Evolutionary conservation across 92 coral and sea anemone genomes (phyloP), one percentile per base, ranked within the genome.

Genomic region (Phymanthus crucifer): DNA sequence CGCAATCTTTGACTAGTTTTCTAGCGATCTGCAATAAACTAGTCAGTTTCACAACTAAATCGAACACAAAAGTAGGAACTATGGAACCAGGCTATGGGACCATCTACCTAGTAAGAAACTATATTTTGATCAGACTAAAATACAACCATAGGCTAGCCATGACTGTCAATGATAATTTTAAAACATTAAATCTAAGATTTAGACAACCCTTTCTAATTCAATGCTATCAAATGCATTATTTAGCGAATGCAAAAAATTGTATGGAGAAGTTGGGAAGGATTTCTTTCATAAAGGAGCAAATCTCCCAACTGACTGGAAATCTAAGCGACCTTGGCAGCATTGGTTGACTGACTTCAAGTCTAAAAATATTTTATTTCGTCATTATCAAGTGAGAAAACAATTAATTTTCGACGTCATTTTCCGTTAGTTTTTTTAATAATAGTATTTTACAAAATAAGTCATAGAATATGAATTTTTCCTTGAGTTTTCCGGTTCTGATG

Each of bases 291-390:
- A n/a, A n/a, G 12, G 19, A 24, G 8, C 32, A 27, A 61, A 61
- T 61, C 68, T 61, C 68, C 68, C 33, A 61, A 61, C 68, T 61
- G 66, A 4, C 29, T 24, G 66, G 33, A 61, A 61, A 61, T 10
- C 64, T 26, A 61, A 61, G 10, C 68, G 68, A 61, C 68, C 68
- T 61, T 61, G 68, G 35, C 68, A 54, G 12, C 64, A 0, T 57
- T 57, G 66, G 29, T 21, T 8, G 16, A 6, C 10, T 24, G 16
- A 61, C 68, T 4, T 54, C 64, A 23, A 61, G 26, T 29, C 32
- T 27, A 61, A 61, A 61, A 61, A 61, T 61, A 61, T 3, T 61
- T 61, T 27, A 5, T 27, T 61, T 61, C n/a, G 68, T 61, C 68
- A 61, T 34, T 23, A n/a, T n/a, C n/a, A n/a, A n/a, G n/a, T 70